Evolutionary conservation across 2,113 vertebrate genomes (phyloP), one percentile per base, ranked within the genome.

Genomic region (Hemibagrus wyckioides): DNA sequence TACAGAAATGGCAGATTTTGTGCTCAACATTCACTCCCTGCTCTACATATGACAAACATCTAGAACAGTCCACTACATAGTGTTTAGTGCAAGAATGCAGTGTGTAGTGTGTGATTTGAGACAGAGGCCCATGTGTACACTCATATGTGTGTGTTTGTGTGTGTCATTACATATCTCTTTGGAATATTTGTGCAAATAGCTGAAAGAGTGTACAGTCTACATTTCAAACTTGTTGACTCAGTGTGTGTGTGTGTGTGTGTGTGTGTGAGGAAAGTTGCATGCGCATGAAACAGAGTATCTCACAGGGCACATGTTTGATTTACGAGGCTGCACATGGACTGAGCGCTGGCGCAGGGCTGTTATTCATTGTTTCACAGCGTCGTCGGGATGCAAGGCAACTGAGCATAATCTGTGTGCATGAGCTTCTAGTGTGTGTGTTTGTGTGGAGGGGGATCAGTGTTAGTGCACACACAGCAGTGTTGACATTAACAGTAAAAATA

Each of bases 401-500:
- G 36, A 59, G 41, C 3, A 11, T 82, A 61, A 52, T 81, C 50
- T 25, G 36, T 61, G 23, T 4, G 23, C 28, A 39, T 82, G 23
- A 63, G 21, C 7, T 39, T 41, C 5, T 54, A 52, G 50, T 54
- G 77, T 33, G 33, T 44, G 39, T 82, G 54, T 59, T 36, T 82
- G 39, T 50, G 81, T 28, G 71, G 41, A 52, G 15, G 48, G 50
- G 52, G 19, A 39, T 57, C 50, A 56, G 79, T 23, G n/a, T 56
- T 57, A 36, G 33, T 61, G 80, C 56, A 65, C 65, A 14, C 36
- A 61, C 33, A 28, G 36, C 11, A 13, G 76, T 80, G 44, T 81
- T 67, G 89, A 93, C 92, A 93, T 92, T 92, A 94, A 93, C 92
- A 91, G 88, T 91, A 92, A 44, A 93, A 93, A 94, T 94, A 93